A percentile compares a stretch with the other conserved stretches of the same genome.
These are phyloP conservation scores for Gisinianus flammeolus DNA, from an alignment of 2,888 invertebrate genomes.

Conservation along the genomic window DNA sequence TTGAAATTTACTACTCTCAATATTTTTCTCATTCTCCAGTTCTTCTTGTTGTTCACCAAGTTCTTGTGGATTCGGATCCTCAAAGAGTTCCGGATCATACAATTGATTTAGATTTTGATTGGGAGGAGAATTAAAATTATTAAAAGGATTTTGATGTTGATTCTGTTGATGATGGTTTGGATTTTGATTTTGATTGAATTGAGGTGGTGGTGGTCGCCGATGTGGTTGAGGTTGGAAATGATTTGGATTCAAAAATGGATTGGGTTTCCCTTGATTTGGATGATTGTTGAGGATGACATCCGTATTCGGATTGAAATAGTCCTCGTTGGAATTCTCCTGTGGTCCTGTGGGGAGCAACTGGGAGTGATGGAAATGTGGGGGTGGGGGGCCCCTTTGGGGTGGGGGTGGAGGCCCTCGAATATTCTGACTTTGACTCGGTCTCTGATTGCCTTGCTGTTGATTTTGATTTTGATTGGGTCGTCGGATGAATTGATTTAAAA, in stretches of 20 bases:
- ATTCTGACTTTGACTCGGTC: background rate
- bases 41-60: background rate
- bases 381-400: background rate
- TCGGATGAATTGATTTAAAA: slow-evolving; percentile 35
- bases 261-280: background rate
- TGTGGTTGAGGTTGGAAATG: slow-evolving; percentile 15
- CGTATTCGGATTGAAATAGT: background rate
- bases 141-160: too few species aligned
- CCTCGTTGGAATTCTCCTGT: background rate
- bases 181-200: background rate
- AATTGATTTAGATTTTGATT: slow-evolving; percentile 16
- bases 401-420: slow-evolving; percentile 8
- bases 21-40: background rate
- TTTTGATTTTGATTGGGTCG: slow-evolving; percentile 9
- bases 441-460: background rate
- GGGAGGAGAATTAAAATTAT: slow-evolving; percentile 1
- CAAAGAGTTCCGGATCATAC: slow-evolving; percentile 26
- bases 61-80: too few species aligned
- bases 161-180: background rate
- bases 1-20: slow-evolving; percentile 3
- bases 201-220: background rate
- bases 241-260: slow-evolving; percentile 27
- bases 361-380: slow-evolving; percentile 14
- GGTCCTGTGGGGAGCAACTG: background rate
- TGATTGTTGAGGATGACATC: background rate